Evolutionary conservation across 1,140 invertebrate genomes (phyloP).

Genomic region (Calliopsis andreniformis): DNA sequence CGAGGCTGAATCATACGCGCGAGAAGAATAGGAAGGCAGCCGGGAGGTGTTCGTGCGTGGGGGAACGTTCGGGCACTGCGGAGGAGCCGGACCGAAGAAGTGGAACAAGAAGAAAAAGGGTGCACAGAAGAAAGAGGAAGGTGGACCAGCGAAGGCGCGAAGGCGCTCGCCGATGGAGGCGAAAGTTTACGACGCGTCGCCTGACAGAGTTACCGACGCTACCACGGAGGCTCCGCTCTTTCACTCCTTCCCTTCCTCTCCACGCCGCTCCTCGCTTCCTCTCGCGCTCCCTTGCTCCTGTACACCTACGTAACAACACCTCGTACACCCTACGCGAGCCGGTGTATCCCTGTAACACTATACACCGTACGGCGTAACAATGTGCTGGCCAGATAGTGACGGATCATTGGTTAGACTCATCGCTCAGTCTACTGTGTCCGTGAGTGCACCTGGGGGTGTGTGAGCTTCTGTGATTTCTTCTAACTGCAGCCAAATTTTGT

Average conservation of each 20-base stretch:
- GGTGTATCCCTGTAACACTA: conserved; percentile 64
- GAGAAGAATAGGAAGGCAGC: conserved; percentile 67
- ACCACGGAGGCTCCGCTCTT: conserved; percentile 68
- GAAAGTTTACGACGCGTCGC: conserved; percentile 79
- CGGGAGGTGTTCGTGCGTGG: conserved; percentile 59
- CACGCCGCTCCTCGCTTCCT: conserved; percentile 40
- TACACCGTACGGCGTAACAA: conserved; percentile 64
- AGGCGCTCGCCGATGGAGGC: conserved; percentile 75
- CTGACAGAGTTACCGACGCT: conserved; percentile 77
- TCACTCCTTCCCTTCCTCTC: conserved; percentile 21
- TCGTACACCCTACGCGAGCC: conserved; percentile 57
- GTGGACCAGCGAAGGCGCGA: conserved; percentile 68
- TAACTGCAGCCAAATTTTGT: conserved; percentile 10
- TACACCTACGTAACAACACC: conserved; percentile 66
- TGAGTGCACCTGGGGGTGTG: background rate
- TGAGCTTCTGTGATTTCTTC: background rate
- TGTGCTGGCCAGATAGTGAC: conserved; percentile 61
- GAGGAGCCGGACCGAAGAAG: conserved; percentile 25
- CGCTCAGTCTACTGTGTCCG: conserved; percentile 52
- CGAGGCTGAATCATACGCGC: conserved; percentile 69
- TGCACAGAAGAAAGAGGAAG: conserved; percentile 44
- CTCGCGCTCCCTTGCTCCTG: conserved; percentile 39
- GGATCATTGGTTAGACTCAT: conserved; percentile 62
- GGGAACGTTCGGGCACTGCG: conserved; percentile 38
- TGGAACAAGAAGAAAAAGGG: conserved; percentile 11